Evolutionary conservation across 2,113 vertebrate genomes (phyloP).

Genomic region (Pterocles orientalis): DNA sequence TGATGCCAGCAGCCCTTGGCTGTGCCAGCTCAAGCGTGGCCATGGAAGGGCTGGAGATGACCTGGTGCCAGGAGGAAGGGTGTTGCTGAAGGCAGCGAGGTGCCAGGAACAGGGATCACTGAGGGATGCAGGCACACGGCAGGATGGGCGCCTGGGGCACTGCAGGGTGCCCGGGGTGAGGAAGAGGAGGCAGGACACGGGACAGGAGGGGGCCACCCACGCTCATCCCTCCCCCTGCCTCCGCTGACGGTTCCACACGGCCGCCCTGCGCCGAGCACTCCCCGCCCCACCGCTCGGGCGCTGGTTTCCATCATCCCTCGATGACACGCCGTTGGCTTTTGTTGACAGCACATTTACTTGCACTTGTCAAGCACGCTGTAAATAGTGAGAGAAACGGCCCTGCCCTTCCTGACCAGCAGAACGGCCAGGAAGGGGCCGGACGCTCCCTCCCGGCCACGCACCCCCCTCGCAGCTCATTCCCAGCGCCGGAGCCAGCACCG

Average conservation of each 20-base stretch:
- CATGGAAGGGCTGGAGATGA: background rate
- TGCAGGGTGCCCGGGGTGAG: background rate
- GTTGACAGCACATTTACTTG: slow-evolving; percentile 63
- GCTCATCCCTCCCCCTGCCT: rapidly evolving
- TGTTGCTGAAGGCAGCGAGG: background rate
- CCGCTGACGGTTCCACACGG: rapidly evolving
- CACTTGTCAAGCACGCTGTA: slow-evolving; percentile 43
- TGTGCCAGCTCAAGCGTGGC: background rate
- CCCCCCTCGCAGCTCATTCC: background rate
- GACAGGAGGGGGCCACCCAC: background rate
- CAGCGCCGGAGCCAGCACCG: slow-evolving; percentile 14
- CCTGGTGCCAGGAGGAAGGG: background rate
- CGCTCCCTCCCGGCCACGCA: background rate
- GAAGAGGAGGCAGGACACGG: background rate
- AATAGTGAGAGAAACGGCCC: slow-evolving; percentile 43
- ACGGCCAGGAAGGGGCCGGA: background rate
- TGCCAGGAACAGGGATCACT: background rate
- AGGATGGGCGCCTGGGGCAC: background rate
- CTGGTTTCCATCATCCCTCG: slow-evolving; percentile 15
- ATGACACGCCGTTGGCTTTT: background rate
- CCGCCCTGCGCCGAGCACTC: background rate
- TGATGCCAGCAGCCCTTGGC: background rate
- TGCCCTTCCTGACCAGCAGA: slow-evolving; percentile 30
- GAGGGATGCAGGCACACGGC: background rate
- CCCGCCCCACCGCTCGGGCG: rapidly evolving